Evolutionary conservation across 2,113 vertebrate species (phyloP), one percentile per base, ranked within the genome.

Genomic region (Mohoua ochrocephala): DNA sequence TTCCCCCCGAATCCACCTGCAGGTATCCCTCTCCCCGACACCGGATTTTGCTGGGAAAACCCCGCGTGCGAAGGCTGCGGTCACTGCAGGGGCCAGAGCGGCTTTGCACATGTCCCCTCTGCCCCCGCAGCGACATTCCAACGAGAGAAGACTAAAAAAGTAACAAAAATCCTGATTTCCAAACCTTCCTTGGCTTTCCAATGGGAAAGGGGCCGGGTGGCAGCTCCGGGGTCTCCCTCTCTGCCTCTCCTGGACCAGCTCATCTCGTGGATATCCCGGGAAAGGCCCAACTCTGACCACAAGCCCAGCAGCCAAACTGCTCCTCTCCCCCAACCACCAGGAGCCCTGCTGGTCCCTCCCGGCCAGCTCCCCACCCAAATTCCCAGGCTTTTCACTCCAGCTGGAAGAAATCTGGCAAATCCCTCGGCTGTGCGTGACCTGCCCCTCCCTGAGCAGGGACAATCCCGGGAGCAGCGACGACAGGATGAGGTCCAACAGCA

Each of bases 341-440:
- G 23, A 92, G 37, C 41, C 21, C 54, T 30, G 19, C 33, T 24
- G 9, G 37, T 53, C 47, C 87, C 86, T 68, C 28, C 0, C 0
- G 2, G 54, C 41, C 60, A 3, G 8, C 15, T 35, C 89, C 78
- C 70, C 75, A 52, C 42, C 45, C 75, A 31, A 75, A 94, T 94
- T 95, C 92, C 87, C 92, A 86, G 53, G 57, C 31, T 94, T 86
- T 86, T 59, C 24, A 1, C 71, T 84, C 33, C 87, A 84, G 71
- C 76, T 80, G 90, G 63, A 77, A 64, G 49, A 61, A 93, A 89
- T 79, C 44, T 11, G 76, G 33, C 44, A 30, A 60, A 93, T 26
- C 70, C 92, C 49, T 24, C 0, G 3, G 2, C 45, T 15, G 33
- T 0, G 0, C 6, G 23, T 4, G 18, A 37, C 57, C 68, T 13